These are phyloP conservation scores for Zeuzera pyrina DNA, from an alignment of 2,888 invertebrate genomes.

Conservation along the genomic window DNA sequence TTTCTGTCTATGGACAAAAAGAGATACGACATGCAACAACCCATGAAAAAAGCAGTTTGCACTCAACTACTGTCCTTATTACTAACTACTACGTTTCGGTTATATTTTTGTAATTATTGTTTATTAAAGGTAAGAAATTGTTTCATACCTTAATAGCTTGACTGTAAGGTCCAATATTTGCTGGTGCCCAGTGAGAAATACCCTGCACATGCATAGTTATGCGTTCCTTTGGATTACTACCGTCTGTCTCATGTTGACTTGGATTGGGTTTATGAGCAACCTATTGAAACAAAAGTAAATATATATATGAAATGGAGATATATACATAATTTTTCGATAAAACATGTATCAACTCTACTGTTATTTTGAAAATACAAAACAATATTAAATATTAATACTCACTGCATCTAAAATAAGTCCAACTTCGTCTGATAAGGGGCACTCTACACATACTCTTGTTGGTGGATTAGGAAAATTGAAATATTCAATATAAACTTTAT, in stretches of 20 bases:
- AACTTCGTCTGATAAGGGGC: conserved; percentile 78
- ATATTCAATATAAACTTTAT: conserved; percentile 81
- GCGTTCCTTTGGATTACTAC: conserved; percentile 56
- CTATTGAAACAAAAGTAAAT: conserved; percentile 29
- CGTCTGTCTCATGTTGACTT: conserved; percentile 36
- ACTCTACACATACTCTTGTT: conserved; percentile 88
- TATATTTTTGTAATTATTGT: too few species aligned
- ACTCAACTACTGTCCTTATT: too few species aligned
- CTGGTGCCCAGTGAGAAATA: conserved; percentile 98
- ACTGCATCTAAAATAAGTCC: conserved; percentile 86
- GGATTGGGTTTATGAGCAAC: conserved; percentile 51
- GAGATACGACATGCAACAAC: too few species aligned
- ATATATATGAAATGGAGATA: too few species aligned
- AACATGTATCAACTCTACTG: too few species aligned
- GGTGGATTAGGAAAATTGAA: conserved; percentile 88
- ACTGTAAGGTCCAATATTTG: conserved; percentile 97
- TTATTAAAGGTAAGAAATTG: too few species aligned
- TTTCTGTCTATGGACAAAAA: too few species aligned
- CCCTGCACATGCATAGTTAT: conserved; percentile 95
- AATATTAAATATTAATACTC: too few species aligned
- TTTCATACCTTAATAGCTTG: conserved; percentile 86
- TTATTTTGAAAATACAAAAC: too few species aligned
- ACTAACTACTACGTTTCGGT: too few species aligned
- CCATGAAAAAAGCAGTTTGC: too few species aligned
- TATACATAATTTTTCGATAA: too few species aligned